These are phyloP conservation scores for Labeo calbasu DNA, from an alignment of 2,797 vertebrate species.

Conservation along the genomic window DNA sequence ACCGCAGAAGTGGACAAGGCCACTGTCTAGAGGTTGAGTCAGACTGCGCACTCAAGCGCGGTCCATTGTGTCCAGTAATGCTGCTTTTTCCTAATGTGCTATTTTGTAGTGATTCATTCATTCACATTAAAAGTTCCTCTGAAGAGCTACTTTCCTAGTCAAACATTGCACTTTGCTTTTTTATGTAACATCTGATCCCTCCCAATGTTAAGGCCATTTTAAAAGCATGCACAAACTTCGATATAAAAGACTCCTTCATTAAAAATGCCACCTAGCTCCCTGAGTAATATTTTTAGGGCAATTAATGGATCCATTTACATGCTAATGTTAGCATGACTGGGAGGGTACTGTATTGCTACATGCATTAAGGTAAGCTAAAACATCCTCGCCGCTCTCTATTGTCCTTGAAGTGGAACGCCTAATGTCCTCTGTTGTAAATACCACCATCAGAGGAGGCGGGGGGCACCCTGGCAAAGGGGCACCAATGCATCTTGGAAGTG, in stretches of 20 bases:
- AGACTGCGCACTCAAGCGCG: conserved; percentile 18
- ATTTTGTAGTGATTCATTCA: conserved; percentile 53
- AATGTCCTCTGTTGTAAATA: conserved; percentile 47
- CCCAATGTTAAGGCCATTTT: conserved; percentile 18
- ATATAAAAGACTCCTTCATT: conserved; percentile 47
- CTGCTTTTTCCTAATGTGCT: conserved; percentile 19
- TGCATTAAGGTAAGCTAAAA: conserved; percentile 56
- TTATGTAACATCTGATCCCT: conserved; percentile 19
- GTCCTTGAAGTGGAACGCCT: conserved; percentile 54
- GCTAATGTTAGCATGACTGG: conserved; percentile 43
- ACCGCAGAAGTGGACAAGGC: not conserved
- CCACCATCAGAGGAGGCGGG: conserved; percentile 44
- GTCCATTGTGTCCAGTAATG: conserved; percentile 44
- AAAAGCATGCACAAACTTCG: conserved; percentile 43
- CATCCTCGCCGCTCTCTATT: conserved; percentile 41
- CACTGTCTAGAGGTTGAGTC: conserved; percentile 36
- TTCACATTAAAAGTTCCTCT: conserved; percentile 42
- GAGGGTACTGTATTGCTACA: conserved; percentile 44
- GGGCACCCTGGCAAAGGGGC: conserved; percentile 53
- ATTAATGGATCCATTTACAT: conserved; percentile 55
- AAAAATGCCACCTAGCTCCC: conserved; percentile 25
- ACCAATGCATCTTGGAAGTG: conserved; percentile 55
- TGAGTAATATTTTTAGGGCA: conserved; percentile 45
- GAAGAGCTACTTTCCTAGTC: conserved; percentile 26
- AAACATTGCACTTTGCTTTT: not conserved